phyloP scores from a whole-genome alignment of 2,888 invertebrate species.

The Autographa pulchrina region DNA sequence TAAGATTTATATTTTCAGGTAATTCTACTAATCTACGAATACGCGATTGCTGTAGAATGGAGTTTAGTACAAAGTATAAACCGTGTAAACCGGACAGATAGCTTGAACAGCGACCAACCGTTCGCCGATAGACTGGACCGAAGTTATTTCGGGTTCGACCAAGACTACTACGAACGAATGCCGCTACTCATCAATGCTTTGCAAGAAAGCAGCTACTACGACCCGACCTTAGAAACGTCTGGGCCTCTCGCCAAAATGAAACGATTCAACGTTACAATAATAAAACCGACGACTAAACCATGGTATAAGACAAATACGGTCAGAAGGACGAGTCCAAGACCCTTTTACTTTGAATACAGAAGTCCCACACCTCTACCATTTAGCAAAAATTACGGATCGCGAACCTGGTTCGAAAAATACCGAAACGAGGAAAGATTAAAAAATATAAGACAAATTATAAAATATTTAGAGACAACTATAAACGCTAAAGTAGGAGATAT shows the following conservation, averaged over 20 bases:
- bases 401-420: constrained; percentile 82
- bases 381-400: constrained; percentile 78
- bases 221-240: constrained; percentile 69
- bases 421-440: constrained; percentile 83
- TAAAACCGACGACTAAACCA: constrained; percentile 55
- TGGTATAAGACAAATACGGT: constrained; percentile 62
- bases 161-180: constrained; percentile 86
- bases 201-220: constrained; percentile 81
- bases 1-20: constrained; percentile 75
- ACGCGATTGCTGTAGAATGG: constrained; percentile 85
- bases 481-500: constrained; percentile 84
- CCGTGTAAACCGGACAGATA: constrained; percentile 58
- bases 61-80: constrained; percentile 79
- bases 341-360: constrained; percentile 84
- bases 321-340: constrained; percentile 85
- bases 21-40: constrained; percentile 88
- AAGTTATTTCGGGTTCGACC: constrained; percentile 82
- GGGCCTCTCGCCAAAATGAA: constrained; percentile 56
- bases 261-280: constrained; percentile 53
- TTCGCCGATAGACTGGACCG: constrained; percentile 82
- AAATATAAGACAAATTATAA: constrained; percentile 83
- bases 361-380: constrained; percentile 82
- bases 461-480: constrained; percentile 83
- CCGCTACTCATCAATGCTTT: constrained; percentile 84
- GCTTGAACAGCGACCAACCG: constrained; percentile 69